phyloP scores from a whole-genome alignment of 2,888 invertebrate genomes.

The Lissonota sp. region DNA sequence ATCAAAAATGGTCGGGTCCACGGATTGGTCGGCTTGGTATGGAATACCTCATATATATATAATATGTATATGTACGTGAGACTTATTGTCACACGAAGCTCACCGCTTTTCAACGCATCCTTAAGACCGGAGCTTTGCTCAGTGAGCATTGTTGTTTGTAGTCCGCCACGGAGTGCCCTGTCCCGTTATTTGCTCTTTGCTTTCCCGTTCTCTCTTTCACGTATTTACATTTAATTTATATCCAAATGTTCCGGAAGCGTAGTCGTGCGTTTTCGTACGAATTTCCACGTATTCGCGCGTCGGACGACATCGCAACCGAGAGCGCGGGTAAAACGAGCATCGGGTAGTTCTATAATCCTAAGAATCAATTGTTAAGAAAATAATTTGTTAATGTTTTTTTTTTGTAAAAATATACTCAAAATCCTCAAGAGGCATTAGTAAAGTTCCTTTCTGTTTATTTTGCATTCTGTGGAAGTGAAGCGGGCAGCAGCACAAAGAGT shows the following conservation, averaged over 20 bases:
- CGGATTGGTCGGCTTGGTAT: too few species aligned
- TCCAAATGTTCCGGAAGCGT: constrained; percentile 38
- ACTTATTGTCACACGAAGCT: background rate
- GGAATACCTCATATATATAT: too few species aligned
- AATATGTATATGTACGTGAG: constrained; percentile 2
- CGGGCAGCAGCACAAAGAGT: too few species aligned
- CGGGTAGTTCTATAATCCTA: too few species aligned
- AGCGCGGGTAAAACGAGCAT: too few species aligned
- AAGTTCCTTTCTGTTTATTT: too few species aligned
- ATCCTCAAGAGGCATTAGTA: too few species aligned
- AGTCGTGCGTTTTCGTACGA: constrained; percentile 31
- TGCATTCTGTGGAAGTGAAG: too few species aligned
- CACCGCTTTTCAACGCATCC: constrained; percentile 60
- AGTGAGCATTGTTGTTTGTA: constrained; percentile 73
- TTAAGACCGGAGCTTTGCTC: constrained; percentile 60
- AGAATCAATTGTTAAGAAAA: too few species aligned
- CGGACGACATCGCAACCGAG: constrained; percentile 4
- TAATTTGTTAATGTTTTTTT: too few species aligned
- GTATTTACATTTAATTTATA: constrained; percentile 77
- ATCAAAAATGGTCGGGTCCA: background rate
- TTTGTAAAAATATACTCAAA: too few species aligned
- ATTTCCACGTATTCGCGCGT: constrained; percentile 38
- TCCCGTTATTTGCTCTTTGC: constrained; percentile 71
- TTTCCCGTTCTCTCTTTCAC: constrained; percentile 60
- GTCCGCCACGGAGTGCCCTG: constrained; percentile 61